Conservation (phyloP, 2,888 invertebrate genomes). For the Brenthis daphne region DNA sequence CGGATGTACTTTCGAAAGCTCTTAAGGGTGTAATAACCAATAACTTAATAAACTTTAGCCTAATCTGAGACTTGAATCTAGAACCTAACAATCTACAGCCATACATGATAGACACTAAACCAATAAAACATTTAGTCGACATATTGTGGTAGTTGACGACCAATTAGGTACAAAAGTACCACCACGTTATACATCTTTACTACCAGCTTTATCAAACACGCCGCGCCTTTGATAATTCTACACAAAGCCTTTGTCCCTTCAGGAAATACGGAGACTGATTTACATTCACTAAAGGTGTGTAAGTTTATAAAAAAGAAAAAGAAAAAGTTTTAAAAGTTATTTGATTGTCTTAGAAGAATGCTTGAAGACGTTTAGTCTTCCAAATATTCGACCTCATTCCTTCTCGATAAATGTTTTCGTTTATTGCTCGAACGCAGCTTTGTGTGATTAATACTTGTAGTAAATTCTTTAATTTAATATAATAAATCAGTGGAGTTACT, state of each 20-base stretch:
- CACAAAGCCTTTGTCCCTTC: constrained; percentile 25
- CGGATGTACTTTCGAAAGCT: no score
- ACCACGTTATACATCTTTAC: neutral
- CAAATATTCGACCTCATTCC: constrained; percentile 5
- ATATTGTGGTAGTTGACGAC: no score
- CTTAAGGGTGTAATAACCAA: no score
- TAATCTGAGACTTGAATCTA: no score
- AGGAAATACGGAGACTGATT: constrained; percentile 24
- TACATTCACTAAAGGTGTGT: constrained; percentile 18
- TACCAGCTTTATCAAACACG: constrained; percentile 24
- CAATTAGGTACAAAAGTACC: no score
- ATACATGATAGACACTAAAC: no score
- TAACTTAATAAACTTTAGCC: no score
- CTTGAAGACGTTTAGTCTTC: constrained; percentile 5
- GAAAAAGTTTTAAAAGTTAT: constrained; percentile 13
- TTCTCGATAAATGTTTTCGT: neutral
- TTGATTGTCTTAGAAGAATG: constrained; percentile 19
- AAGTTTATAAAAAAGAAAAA: constrained; percentile 16
- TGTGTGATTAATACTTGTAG: neutral
- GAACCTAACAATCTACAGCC: no score
- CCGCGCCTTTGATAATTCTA: constrained; percentile 23
- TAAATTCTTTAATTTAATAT: neutral
- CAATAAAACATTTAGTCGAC: no score
- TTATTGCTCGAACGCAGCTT: constrained; percentile 6
- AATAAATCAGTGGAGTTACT: no score